phyloP scores from a whole-genome alignment of 1,140 invertebrate species.

The Euwallacea fornicatus region DNA sequence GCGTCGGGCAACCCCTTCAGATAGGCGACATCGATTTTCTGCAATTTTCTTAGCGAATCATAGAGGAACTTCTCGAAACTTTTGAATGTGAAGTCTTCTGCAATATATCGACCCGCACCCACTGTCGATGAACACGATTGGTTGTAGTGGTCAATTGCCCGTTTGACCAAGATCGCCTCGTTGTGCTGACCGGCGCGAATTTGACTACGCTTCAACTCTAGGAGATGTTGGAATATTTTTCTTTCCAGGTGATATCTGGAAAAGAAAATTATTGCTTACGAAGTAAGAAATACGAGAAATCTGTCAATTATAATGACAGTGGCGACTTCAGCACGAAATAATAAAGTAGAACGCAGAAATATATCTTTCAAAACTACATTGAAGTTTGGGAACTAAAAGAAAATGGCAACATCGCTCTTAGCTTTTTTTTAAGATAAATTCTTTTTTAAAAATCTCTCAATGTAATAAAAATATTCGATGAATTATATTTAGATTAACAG shows the following conservation, averaged over 20 bases:
- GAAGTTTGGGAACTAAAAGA: too few species aligned
- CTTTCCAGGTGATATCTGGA: slow-evolving; percentile 85
- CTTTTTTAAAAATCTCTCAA: too few species aligned
- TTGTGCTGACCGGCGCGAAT: slow-evolving; percentile 87
- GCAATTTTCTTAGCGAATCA: slow-evolving; percentile 78
- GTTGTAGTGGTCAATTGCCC: slow-evolving; percentile 78
- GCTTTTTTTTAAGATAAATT: too few species aligned
- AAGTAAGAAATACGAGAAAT: too few species aligned
- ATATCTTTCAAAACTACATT: too few species aligned
- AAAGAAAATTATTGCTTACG: neutral
- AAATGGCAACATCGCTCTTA: too few species aligned
- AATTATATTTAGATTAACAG: too few species aligned
- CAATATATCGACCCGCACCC: slow-evolving; percentile 70
- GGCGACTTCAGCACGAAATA: too few species aligned
- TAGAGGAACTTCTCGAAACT: slow-evolving; percentile 92
- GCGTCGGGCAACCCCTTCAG: slow-evolving; percentile 64
- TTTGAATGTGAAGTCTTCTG: slow-evolving; percentile 75
- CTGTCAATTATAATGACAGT: too few species aligned
- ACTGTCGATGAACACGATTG: slow-evolving; percentile 70
- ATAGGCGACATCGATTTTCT: slow-evolving; percentile 66
- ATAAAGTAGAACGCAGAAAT: too few species aligned
- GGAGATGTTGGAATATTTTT: slow-evolving; percentile 90
- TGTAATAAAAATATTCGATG: too few species aligned
- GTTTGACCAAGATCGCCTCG: slow-evolving; percentile 86
- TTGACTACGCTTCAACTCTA: slow-evolving; percentile 90